These are phyloP conservation scores for Calyptommatus sinebrachiatus DNA, from an alignment of 2,113 vertebrate species.

Conservation along the genomic window DNA sequence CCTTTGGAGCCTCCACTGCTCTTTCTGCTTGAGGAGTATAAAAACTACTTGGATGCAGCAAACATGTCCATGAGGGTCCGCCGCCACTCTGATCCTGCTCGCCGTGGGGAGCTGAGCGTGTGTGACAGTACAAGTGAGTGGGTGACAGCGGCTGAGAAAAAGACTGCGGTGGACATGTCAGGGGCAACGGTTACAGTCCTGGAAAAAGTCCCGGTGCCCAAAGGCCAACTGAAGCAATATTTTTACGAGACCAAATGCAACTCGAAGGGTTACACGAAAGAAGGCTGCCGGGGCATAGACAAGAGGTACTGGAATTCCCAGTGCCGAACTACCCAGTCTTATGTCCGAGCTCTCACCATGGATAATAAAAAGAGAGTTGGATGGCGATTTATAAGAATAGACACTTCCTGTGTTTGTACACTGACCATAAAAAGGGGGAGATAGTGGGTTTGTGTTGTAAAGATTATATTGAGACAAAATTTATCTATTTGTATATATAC, in stretches of 20 bases:
- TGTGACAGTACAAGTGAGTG: conserved; percentile 99
- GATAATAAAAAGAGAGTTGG: conserved; percentile 99
- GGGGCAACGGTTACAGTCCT: conserved; percentile 97
- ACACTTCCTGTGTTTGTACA: conserved; percentile 99
- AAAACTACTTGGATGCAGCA: conserved; percentile 98
- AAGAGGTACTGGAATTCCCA: conserved; percentile 99
- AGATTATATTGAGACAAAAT: conserved; percentile 99
- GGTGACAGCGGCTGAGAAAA: conserved; percentile 98
- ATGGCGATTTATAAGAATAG: conserved; percentile 99
- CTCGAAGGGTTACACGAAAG: conserved; percentile 97
- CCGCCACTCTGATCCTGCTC: conserved; percentile 94
- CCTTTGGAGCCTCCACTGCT: conserved; percentile 99
- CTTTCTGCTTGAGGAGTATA: conserved; percentile 99
- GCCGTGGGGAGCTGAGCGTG: conserved; percentile 95
- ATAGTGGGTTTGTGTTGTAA: conserved; percentile 95
- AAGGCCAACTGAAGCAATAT: conserved; percentile 99
- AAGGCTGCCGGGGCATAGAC: conserved; percentile 99
- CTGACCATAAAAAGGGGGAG: conserved; percentile 99
- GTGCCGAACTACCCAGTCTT: conserved; percentile 99
- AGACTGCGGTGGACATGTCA: conserved; percentile 99
- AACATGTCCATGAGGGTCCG: conserved; percentile 99
- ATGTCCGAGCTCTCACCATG: conserved; percentile 98
- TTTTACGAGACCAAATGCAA: conserved; percentile 99
- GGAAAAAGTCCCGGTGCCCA: conserved; percentile 96
- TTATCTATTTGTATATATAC: conserved; percentile 99